Conservation (phyloP, 2,888 invertebrate species). For the Eristalis tenax region DNA sequence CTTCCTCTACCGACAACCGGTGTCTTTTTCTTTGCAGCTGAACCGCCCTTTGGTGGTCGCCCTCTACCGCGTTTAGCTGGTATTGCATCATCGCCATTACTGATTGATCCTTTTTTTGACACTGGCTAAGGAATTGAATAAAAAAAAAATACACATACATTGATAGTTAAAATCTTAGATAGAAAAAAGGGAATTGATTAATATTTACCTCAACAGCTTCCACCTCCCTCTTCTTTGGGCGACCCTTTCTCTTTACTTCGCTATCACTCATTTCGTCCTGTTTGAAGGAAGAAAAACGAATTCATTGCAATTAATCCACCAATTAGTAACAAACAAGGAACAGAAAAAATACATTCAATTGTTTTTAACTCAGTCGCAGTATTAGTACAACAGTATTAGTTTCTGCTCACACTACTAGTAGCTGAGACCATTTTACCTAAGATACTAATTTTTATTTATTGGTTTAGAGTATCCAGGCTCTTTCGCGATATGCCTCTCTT, state of each 20-base stretch:
- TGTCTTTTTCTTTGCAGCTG: constrained; percentile 36
- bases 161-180: background rate
- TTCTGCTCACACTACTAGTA: too few species aligned
- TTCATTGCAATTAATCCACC: background rate
- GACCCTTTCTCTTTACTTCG: constrained; percentile 52
- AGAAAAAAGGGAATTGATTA: background rate
- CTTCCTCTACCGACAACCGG: constrained; percentile 54
- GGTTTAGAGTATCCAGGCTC: too few species aligned
- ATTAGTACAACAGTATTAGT: too few species aligned
- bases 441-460: too few species aligned
- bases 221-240: constrained; percentile 62
- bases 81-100: constrained; percentile 50
- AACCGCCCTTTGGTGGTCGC: constrained; percentile 46
- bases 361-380: too few species aligned
- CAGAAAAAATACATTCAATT: background rate
- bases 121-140: constrained; percentile 1
- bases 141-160: background rate
- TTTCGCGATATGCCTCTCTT: too few species aligned
- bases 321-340: background rate
- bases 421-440: too few species aligned
- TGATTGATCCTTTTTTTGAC: constrained; percentile 36
- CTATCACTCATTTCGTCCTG: constrained; percentile 45
- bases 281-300: background rate
- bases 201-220: constrained; percentile 30
- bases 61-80: constrained; percentile 61